These are phyloP conservation scores for Lypha dubia DNA, from an alignment of 2,888 invertebrate genomes.

Conservation along the genomic window DNA sequence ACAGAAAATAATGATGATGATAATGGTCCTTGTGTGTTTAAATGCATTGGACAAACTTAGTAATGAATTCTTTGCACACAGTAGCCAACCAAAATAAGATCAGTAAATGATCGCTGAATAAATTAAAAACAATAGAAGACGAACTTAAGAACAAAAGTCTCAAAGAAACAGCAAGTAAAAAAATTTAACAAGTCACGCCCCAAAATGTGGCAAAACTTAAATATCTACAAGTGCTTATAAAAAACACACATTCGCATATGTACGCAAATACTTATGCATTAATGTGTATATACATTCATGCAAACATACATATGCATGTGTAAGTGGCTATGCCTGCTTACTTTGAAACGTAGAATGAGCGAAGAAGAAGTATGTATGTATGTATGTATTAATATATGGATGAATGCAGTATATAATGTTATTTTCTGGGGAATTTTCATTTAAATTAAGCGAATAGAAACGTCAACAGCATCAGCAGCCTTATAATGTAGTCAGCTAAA, in stretches of 20 bases:
- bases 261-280: neutral
- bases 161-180: neutral
- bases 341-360: neutral
- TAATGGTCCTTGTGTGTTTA: conserved; percentile 1
- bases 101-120: conserved; percentile 59
- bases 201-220: conserved; percentile 39
- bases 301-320: neutral
- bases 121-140: conserved; percentile 53
- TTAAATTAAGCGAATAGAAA: conserved; percentile 62
- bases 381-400: conserved; percentile 6
- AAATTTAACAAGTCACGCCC: conserved; percentile 60
- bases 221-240: neutral
- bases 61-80: conserved; percentile 26
- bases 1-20: neutral
- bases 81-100: conserved; percentile 54
- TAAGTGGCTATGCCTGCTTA: conserved; percentile 1
- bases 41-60: neutral
- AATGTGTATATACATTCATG: too few species aligned
- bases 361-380: neutral
- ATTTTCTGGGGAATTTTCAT: conserved; percentile 57
- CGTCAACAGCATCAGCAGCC: conserved; percentile 39
- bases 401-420: conserved; percentile 41
- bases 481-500: conserved; percentile 34
- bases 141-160: conserved; percentile 15
- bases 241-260: neutral